phyloP scores from a whole-genome alignment of 2,888 invertebrate genomes.

The Chaetoderma sp. region DNA sequence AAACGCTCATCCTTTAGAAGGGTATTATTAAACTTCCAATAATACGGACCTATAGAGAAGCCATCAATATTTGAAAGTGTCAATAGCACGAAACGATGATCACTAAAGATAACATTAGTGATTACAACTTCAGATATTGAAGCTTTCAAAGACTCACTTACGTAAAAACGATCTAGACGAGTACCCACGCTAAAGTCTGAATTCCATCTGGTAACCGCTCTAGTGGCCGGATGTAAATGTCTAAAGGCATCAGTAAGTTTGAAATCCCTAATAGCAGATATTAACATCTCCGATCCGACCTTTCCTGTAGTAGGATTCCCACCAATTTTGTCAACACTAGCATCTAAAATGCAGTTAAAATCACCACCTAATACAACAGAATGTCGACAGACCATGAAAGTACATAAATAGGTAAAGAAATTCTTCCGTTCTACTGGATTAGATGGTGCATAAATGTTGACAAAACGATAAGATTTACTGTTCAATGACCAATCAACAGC shows the following conservation, averaged over 20 bases:
- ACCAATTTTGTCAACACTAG: slow-evolving; percentile 1
- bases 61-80: too few species aligned
- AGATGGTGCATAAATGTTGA: slow-evolving; percentile 8
- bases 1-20: too few species aligned
- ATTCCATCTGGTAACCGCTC: slow-evolving; percentile 1
- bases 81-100: too few species aligned
- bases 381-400: not conserved
- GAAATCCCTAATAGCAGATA: not conserved
- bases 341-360: slow-evolving; percentile 7
- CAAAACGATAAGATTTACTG: not conserved
- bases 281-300: not conserved
- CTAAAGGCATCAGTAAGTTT: slow-evolving; percentile 2
- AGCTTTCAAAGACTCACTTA: too few species aligned
- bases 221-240: not conserved
- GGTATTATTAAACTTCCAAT: too few species aligned
- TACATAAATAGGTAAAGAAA: not conserved
- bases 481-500: not conserved
- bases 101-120: too few species aligned
- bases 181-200: too few species aligned
- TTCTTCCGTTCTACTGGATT: not conserved
- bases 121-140: too few species aligned
- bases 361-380: slow-evolving; percentile 8
- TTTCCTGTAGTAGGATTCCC: not conserved
- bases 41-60: too few species aligned
- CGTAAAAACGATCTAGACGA: too few species aligned